A percentile compares a stretch with the other conserved stretches of the same genome.
phyloP scores from a whole-genome alignment of 2,797 vertebrate genomes.

The Pterois miles region DNA sequence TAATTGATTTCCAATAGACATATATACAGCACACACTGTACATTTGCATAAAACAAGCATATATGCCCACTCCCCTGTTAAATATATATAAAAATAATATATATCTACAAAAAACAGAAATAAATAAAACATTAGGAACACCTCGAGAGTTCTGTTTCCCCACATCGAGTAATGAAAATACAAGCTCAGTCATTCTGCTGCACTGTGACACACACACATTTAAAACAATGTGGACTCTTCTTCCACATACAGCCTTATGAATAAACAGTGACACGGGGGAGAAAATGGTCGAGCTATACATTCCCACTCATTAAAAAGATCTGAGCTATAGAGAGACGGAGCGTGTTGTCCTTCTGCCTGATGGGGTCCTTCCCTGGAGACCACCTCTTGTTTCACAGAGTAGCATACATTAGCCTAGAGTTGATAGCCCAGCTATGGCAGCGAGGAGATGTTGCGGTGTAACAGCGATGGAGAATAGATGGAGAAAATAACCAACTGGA shows the following conservation, averaged over 20 bases:
- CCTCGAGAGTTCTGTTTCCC: not conserved
- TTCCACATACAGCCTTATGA: conserved; percentile 24
- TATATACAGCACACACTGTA: too few species aligned
- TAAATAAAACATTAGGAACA: conserved; percentile 1
- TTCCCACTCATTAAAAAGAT: conserved; percentile 45
- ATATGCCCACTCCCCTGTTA: too few species aligned
- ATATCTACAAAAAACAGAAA: not conserved
- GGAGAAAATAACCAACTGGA: conserved; percentile 15
- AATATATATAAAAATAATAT: not conserved
- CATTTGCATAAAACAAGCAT: too few species aligned
- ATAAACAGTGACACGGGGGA: conserved; percentile 3
- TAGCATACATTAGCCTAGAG: conserved; percentile 16
- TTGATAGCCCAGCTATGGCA: not conserved
- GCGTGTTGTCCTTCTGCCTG: conserved; percentile 13
- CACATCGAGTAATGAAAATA: not conserved
- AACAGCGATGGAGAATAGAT: conserved; percentile 1
- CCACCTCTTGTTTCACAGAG: conserved; percentile 6
- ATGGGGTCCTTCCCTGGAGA: conserved; percentile 15
- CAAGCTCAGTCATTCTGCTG: not conserved
- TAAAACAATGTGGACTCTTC: conserved; percentile 14
- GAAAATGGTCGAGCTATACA: not conserved
- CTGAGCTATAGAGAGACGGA: conserved; percentile 19
- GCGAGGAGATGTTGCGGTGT: not conserved
- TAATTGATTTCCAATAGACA: too few species aligned
- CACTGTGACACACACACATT: conserved; percentile 8